Evolutionary conservation across 2,888 invertebrate genomes (phyloP), one percentile per base, ranked within the genome.

Genomic region (Zygothrica quintamaculata): DNA sequence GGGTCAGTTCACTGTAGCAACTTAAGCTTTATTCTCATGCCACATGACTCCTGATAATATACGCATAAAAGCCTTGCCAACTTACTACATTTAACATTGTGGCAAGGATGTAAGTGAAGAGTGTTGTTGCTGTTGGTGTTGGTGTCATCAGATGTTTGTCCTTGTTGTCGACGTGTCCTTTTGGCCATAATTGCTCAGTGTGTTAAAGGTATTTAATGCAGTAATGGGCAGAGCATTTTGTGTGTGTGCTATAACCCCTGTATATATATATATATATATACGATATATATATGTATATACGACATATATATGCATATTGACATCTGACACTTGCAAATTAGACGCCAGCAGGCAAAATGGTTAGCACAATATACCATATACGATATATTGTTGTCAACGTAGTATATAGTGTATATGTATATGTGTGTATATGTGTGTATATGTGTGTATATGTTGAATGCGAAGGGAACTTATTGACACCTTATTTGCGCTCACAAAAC

Each of bases 301-400:
- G n/a, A n/a, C n/a, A 5, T 31, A 2, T 46, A 34, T 64, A 52
- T 18, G 58, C 64, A 66, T 75, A 82, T 82, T 82, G 79, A 75
- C 82, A 84, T 73, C 48, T 84, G 79, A 84, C 85, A 82, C 85
- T 82, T 79, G 82, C 79, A 82, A 82, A 82, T 82, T 84, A 84
- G 77, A 76, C 65, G 77, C 76, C 68, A 34, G 62, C 71, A 69
- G 69, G 74, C 67, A 71, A 65, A n/a, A 61, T 59, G 58, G 36
- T 31, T 58, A 56, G 13, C 31, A 56, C 47, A 61, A 66, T 52
- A 53, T 51, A n/a, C n/a, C 51, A 67, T 51, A 61, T 34, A 34
- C n/a, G 34, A 7, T 34, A n/a, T n/a, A n/a, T 22, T 22, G 18
- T 22, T 2, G 3, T 22, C 18, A 5, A 3, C 18, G 3, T 22